phyloP scores from a whole-genome alignment of 2,113 vertebrate genomes.

The Pithys albifrons region DNA sequence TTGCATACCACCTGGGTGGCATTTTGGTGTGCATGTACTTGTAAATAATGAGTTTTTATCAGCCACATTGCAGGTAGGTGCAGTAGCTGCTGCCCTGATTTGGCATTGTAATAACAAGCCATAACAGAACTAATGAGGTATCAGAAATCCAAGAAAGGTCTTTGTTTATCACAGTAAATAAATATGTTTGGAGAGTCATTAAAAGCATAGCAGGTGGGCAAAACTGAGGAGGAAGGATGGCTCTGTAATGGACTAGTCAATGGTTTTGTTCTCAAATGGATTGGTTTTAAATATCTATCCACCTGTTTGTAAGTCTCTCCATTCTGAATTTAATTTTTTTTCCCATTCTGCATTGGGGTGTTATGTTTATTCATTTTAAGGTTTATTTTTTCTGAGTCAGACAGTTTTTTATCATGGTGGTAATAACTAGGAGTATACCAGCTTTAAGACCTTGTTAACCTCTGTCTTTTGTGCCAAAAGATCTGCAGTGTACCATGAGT shows the following conservation, averaged over 20 bases:
- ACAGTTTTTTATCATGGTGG: background rate
- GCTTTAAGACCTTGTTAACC: background rate
- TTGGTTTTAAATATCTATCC: background rate
- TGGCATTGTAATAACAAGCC: constrained; percentile 8
- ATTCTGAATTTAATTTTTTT: background rate
- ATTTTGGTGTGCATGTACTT: background rate
- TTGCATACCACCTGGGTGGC: background rate
- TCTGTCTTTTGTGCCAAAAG: background rate
- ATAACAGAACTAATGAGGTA: constrained; percentile 31
- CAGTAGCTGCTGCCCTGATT: background rate
- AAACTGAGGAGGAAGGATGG: background rate
- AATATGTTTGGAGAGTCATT: background rate
- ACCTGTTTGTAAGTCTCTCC: background rate
- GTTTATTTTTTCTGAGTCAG: background rate
- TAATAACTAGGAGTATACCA: background rate
- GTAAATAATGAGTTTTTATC: constrained; percentile 1
- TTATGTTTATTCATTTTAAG: background rate
- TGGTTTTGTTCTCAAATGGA: background rate
- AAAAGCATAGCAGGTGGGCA: background rate
- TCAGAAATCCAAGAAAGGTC: constrained; percentile 7
- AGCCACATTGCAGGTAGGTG: background rate
- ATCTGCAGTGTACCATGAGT: background rate
- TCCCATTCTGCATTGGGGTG: background rate
- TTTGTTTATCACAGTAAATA: constrained; percentile 38
- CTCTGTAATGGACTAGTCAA: background rate